Evolutionary conservation across 2,797 vertebrate genomes (phyloP), one percentile per base, ranked within the genome.

Genomic region (Moxostoma hubbsi): DNA sequence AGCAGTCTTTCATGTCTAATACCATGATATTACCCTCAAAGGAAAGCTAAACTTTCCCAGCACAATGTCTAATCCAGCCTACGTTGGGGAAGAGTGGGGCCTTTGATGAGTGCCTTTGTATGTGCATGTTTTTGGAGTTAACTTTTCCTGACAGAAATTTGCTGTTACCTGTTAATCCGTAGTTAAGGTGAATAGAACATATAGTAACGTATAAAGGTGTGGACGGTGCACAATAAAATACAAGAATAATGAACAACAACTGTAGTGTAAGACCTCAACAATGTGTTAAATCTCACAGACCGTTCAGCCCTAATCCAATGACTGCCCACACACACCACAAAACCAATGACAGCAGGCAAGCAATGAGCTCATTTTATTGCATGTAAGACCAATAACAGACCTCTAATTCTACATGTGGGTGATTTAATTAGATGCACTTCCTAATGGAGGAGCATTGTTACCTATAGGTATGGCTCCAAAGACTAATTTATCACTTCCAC

Each of bases 11-110:
- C 88, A 89, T 86, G 86, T 86, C 83, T 86, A 86, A 89, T 81
- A 86, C 86, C 81, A 81, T 79, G 77, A 88, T 88, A 87, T 89
- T 86, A 86, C 81, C 84, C 84, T 88, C 86, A 89, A 88, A 88
- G 86, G 83, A 70, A 86, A 85, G 83, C 81, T 86, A 86, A 87
- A 87, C 86, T 87, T 86, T 85, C 84, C 85, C 86, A 87, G 87
- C 81, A 85, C 85, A 86, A 85, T 79, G 79, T 84, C 81, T 88
- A 89, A 89, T 89, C 88, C 86, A 66, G 70, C 81, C 85, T 85
- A 85, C 81, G 83, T 67, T 79, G 64, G 80, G 67, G 64, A 84
- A 65, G 55, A 64, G 59, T 49, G n/a, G 15, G 18, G 45, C 66
- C 68, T 82, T 75, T 73, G 55, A 81, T 77, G 61, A 67, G 65